These are phyloP conservation scores for Cryptocheilus praepositus DNA, from an alignment of 2,888 invertebrate species.

Conservation along the genomic window DNA sequence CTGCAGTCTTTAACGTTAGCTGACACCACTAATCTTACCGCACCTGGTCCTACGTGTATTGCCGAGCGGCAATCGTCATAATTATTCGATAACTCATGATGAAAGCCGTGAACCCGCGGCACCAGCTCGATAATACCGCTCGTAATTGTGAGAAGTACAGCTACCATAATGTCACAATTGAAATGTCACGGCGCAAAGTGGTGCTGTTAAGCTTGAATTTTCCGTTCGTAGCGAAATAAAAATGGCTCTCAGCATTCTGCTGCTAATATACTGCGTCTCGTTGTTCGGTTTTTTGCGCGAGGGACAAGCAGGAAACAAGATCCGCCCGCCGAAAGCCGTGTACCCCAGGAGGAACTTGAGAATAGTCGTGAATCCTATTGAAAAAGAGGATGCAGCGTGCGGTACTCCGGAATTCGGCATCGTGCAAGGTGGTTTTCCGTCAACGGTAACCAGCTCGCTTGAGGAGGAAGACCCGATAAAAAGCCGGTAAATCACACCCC, in stretches of 20 bases:
- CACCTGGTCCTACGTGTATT: conserved; percentile 57
- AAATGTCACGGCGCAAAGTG: conserved; percentile 32
- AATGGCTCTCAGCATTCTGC: too few relatives aligned
- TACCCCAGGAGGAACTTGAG: too few relatives aligned
- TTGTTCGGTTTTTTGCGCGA: neutral
- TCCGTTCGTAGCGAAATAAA: too few relatives aligned
- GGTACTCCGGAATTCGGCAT: conserved; percentile 25
- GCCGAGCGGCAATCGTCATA: conserved; percentile 51
- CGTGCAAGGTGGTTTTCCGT: conserved; percentile 26
- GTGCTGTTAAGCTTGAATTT: neutral
- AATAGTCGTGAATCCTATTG: too few relatives aligned
- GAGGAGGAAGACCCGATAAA: conserved; percentile 47
- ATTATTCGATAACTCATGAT: conserved; percentile 52
- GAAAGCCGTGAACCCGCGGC: neutral
- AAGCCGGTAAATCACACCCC: conserved; percentile 64
- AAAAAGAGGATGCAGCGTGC: conserved; percentile 2
- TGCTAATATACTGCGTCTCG: too few relatives aligned
- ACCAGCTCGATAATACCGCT: too few relatives aligned
- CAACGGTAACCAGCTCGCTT: conserved; percentile 34
- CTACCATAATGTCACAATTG: neutral
- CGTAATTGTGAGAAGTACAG: too few relatives aligned
- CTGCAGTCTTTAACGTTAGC: conserved; percentile 45
- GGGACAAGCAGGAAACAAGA: neutral
- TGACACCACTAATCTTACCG: conserved; percentile 58
- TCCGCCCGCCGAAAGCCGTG: too few relatives aligned